Base-by-base conservation (phyloP, 1,140 invertebrate species). In the Conus ventricosus region DNA sequence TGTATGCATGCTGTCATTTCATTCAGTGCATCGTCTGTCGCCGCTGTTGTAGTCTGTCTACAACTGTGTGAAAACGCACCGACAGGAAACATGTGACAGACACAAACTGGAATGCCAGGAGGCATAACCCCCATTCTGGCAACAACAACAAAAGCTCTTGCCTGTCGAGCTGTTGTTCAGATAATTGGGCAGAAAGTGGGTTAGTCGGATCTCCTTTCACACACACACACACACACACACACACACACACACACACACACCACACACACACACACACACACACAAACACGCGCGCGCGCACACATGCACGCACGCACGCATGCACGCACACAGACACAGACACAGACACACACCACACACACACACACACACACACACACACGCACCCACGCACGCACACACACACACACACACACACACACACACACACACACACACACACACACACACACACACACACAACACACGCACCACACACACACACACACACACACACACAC, bases 251-350 rank as follows among this genome's bases (percentile, higher is more conserved):
- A 11, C n/a, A 39, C 25, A 39, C 39, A 39, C 39, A 39, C 39
- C 39, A 71, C 54, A 67, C 4, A 67, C 39, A 27, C 84, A 85
- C 25, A 85, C 60, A 63, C 67, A 85, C 25, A 27, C 17, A 23
- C 60, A 60, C 11, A n/a, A 8, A 85, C 60, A 71, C 60, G 71
- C 84, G 71, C 67, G 71, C 84, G 39, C 84, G 71, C 63, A 60
- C 84, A 85, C 84, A 60, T 60, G 71, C 84, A 60, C 60, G 60
- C 67, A 60, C 60, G 71, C 63, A 23, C n/a, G 71, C 84, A 60
- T 5, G 60, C 84, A 85, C 67, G 71, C 84, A 63, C 67, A 67
- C 84, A 85, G 60, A n/a, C n/a, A n/a, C n/a, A n/a, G n/a, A n/a
- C n/a, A n/a, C n/a, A n/a, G n/a, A 71, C 60, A 63, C 60, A 85